Evolutionary conservation across 2,888 invertebrate species (phyloP).

Genomic region (Rotaria socialis): DNA sequence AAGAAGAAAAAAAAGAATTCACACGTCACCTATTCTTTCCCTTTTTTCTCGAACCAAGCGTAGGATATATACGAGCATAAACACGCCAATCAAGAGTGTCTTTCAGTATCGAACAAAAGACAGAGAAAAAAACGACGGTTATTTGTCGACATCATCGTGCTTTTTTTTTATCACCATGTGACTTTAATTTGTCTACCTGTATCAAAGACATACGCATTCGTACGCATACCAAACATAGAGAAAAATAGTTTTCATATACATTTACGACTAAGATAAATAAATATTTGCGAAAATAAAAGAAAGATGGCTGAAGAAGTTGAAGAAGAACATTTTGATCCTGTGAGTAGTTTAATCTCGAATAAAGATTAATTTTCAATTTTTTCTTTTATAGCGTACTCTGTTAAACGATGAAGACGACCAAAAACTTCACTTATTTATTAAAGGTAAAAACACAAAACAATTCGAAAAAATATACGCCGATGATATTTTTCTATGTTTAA

Average conservation of each 20-base stretch:
- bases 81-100: background rate
- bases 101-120: slow-evolving; percentile 19
- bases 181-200: slow-evolving; percentile 16
- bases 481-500: slow-evolving; percentile 59
- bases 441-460: background rate
- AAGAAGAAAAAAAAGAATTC: background rate
- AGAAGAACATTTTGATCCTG: background rate
- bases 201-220: background rate
- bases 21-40: background rate
- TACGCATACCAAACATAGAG: background rate
- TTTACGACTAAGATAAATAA: background rate
- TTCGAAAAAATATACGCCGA: too few species aligned
- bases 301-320: background rate
- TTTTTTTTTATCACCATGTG: slow-evolving; percentile 22
- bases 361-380: background rate
- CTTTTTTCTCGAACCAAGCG: background rate
- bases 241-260: background rate
- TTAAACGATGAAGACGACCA: background rate
- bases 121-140: background rate
- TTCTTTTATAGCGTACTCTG: background rate
- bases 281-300: background rate
- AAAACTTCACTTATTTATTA: slow-evolving; percentile 24
- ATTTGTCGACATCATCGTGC: background rate
- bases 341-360: background rate
- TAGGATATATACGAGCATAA: background rate